Conservation (phyloP, 2,888 invertebrate species). For the Aromia moschata region DNA sequence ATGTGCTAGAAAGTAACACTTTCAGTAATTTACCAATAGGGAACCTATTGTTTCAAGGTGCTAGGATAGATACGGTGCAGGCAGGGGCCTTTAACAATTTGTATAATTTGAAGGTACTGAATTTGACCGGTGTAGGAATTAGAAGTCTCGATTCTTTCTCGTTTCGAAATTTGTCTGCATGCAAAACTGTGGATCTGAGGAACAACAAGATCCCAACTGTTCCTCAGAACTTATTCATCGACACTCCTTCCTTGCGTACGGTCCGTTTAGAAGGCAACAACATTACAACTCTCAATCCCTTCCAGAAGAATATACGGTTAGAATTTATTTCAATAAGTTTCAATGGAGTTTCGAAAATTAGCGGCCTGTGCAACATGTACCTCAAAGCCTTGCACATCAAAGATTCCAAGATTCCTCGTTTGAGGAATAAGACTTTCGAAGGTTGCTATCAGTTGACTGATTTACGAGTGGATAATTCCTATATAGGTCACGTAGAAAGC, state of each 20-base stretch:
- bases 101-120: conserved; percentile 5
- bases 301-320: conserved; percentile 18
- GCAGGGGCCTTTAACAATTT: conserved; percentile 21
- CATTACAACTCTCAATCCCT: conserved; percentile 18
- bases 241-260: background rate
- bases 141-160: conserved; percentile 18
- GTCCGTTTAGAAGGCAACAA: conserved; percentile 20
- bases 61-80: conserved; percentile 21
- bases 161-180: conserved; percentile 16
- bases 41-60: conserved; percentile 7
- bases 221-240: conserved; percentile 10
- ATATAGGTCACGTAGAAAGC: background rate
- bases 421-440: conserved; percentile 16
- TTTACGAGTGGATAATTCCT: conserved; percentile 2
- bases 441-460: conserved; percentile 22
- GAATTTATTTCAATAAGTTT: conserved; percentile 4
- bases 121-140: conserved; percentile 12
- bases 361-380: conserved; percentile 14
- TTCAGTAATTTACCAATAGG: conserved; percentile 11
- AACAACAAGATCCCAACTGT: conserved; percentile 19
- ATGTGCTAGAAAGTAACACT: conserved; percentile 5
- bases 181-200: conserved; percentile 19
- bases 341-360: conserved; percentile 13
- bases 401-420: conserved; percentile 7
- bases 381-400: conserved; percentile 9